phyloP scores from a whole-genome alignment of 2,888 invertebrate genomes.

The Brachynemurus nebulosus region DNA sequence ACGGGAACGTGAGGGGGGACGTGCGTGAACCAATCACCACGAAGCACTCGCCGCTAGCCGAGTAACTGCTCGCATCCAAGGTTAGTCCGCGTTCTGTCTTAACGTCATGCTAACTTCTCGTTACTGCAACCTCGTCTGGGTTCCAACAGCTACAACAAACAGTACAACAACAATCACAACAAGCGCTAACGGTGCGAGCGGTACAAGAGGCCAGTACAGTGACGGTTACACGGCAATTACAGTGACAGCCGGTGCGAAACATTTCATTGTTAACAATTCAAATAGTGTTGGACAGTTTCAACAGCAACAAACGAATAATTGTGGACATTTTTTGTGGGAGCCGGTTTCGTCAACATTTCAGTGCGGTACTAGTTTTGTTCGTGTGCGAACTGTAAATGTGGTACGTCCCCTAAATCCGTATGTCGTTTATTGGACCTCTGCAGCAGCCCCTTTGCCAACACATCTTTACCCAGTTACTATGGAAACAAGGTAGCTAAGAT shows the following conservation, averaged over 20 bases:
- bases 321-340: slow-evolving; percentile 9
- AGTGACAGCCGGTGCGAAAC: too few relatives aligned
- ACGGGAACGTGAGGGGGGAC: not conserved
- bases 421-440: slow-evolving; percentile 10
- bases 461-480: slow-evolving; percentile 8
- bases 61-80: slow-evolving; percentile 5
- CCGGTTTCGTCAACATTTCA: not conserved
- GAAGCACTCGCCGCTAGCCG: slow-evolving; percentile 4
- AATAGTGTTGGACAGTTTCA: not conserved
- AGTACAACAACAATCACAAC: not conserved
- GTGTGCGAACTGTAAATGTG: slow-evolving; percentile 9
- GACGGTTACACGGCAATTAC: too few relatives aligned
- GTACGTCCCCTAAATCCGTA: slow-evolving; percentile 10
- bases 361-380: slow-evolving; percentile 8
- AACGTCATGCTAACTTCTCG: slow-evolving; percentile 9
- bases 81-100: slow-evolving; percentile 11
- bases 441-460: slow-evolving; percentile 6
- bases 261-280: too few relatives aligned
- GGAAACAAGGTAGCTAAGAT: slow-evolving; percentile 9
- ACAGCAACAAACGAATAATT: not conserved
- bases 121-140: slow-evolving; percentile 11
- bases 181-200: not conserved
- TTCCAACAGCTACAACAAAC: slow-evolving; percentile 4
- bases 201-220: not conserved
- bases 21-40: not conserved